Conservation (phyloP, 2,888 invertebrate species). For the Polylopha cassiicola region DNA sequence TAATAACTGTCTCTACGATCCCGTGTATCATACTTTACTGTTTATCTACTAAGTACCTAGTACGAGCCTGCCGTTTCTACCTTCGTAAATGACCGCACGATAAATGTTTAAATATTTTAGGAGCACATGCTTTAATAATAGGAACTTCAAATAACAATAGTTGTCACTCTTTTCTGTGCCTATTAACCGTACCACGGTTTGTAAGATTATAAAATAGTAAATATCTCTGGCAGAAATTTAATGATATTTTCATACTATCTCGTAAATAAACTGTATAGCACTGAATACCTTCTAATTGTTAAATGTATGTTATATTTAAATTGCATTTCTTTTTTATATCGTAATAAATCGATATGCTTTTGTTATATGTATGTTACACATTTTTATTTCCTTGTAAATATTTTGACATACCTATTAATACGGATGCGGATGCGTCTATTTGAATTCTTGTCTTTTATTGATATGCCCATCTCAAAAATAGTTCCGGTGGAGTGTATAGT, state of each 20-base stretch:
- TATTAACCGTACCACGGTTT: no score
- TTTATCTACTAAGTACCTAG: neutral
- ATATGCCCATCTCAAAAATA: neutral
- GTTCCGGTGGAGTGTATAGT: no score
- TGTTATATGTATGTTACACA: constrained; percentile 59
- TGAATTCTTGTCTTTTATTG: constrained; percentile 28
- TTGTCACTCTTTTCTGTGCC: no score
- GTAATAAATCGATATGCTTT: constrained; percentile 63
- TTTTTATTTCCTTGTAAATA: constrained; percentile 67
- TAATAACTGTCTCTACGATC: constrained; percentile 3
- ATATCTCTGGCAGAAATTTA: no score
- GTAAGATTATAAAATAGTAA: no score
- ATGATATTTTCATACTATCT: no score
- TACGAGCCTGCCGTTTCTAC: constrained; percentile 16
- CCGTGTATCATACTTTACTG: constrained; percentile 3
- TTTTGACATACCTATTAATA: constrained; percentile 57
- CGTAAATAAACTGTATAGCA: constrained; percentile 2
- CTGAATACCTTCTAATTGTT: constrained; percentile 23
- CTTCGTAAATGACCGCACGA: constrained; percentile 3
- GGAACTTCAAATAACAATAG: no score
- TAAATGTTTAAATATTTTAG: constrained; percentile 14
- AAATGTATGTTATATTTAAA: constrained; percentile 32
- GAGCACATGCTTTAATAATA: constrained; percentile 15
- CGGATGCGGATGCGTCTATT: constrained; percentile 58
- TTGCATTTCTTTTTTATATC: constrained; percentile 61